A percentile compares a stretch with the other conserved stretches of the same genome.
These are phyloP conservation scores for Umimayanthus chanpuru DNA, from an alignment of 92 coral and sea anemone species.

Conservation along the genomic window DNA sequence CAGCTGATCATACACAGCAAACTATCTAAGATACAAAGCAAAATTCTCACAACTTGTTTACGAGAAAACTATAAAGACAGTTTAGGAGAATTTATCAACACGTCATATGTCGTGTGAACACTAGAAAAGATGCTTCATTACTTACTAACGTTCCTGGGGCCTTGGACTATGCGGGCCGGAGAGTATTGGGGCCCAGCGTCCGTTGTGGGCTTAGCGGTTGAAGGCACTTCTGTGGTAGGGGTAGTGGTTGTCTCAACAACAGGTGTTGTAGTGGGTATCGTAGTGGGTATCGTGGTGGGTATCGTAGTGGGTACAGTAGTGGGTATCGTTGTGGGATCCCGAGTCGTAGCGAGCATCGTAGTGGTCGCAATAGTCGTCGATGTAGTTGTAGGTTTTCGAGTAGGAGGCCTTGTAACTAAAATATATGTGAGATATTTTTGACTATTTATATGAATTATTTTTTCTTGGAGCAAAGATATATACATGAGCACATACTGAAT, in stretches of 20 bases:
- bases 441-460: not conserved
- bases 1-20: no score
- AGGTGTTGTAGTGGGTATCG: no score
- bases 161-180: conserved; percentile 34
- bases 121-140: not conserved
- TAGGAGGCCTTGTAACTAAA: conserved; percentile 27
- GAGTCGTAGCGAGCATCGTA: not conserved
- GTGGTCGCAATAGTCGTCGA: conserved; percentile 6
- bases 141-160: conserved; percentile 64
- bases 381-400: conserved; percentile 31
- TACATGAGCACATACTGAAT: not conserved
- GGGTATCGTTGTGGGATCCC: no score
- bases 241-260: not conserved
- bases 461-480: no score
- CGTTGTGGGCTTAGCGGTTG: not conserved
- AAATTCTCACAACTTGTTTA: no score
- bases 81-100: no score
- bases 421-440: not conserved
- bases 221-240: not conserved
- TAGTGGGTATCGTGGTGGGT: no score
- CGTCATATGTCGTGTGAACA: no score
- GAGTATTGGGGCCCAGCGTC: not conserved
- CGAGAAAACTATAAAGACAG: no score
- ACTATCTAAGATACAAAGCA: no score
- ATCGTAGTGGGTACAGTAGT: no score